A percentile compares a stretch with the other conserved stretches of the same genome.
These are phyloP conservation scores for Eupithecia tripunctaria DNA, from an alignment of 2,888 invertebrate species.

Conservation along the genomic window DNA sequence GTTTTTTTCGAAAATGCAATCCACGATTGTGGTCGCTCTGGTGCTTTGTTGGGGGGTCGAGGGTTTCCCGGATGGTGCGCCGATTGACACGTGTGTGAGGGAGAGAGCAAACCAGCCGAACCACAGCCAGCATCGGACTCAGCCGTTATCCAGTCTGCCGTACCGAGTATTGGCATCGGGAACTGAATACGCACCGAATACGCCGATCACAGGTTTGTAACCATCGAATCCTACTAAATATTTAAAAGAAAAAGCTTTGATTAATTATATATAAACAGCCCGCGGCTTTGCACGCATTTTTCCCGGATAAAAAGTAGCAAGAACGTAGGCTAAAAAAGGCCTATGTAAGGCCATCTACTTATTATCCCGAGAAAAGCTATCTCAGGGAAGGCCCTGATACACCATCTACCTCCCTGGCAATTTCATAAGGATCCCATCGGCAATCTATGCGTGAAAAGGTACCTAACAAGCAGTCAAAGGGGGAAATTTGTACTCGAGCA, in stretches of 20 bases:
- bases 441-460: too few relatives aligned
- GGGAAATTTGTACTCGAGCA: too few relatives aligned
- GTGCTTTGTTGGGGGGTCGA: slow-evolving; percentile 67
- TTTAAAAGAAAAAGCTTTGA: not conserved
- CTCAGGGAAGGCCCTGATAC: too few relatives aligned
- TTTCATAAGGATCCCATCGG: too few relatives aligned
- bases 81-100: slow-evolving; percentile 92
- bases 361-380: too few relatives aligned
- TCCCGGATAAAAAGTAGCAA: too few relatives aligned
- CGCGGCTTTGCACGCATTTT: too few relatives aligned
- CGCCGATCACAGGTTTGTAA: slow-evolving; percentile 87
- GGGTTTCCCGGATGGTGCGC: slow-evolving; percentile 92
- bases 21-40: slow-evolving; percentile 61
- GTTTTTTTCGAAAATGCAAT: slow-evolving; percentile 55
- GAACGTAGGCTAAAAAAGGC: too few relatives aligned
- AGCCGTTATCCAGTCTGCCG: slow-evolving; percentile 86
- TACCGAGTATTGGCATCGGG: slow-evolving; percentile 88
- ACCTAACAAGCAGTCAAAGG: too few relatives aligned
- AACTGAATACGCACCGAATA: slow-evolving; percentile 87
- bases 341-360: too few relatives aligned
- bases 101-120: slow-evolving; percentile 90
- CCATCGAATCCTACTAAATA: not conserved
- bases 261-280: too few relatives aligned
- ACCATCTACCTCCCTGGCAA: too few relatives aligned
- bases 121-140: slow-evolving; percentile 89